Evolutionary conservation across 2,113 vertebrate genomes (phyloP), one percentile per base, ranked within the genome.

Genomic region (Gopherus evgoodei): DNA sequence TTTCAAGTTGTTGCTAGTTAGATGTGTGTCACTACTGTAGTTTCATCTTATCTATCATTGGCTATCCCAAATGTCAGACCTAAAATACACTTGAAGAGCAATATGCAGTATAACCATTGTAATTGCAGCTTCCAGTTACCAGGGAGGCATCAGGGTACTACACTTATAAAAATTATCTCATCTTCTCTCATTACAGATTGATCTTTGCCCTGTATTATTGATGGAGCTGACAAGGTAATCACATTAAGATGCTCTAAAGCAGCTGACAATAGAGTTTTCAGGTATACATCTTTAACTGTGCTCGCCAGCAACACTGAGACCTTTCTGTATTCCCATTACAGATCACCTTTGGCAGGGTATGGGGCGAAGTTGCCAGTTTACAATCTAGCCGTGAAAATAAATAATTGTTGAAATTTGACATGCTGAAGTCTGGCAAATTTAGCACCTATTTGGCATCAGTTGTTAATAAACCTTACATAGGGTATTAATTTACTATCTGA

Each of bases 361-460:
- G 42, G 83, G 47, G 75, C 57, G 31, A 90, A 95, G 69, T 0
- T 8, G 65, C 11, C 92, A 50, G 72, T 90, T 72, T 88, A 78
- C 78, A 88, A 93, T 91, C 95, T 94, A 95, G 42, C 38, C 86
- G 83, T 81, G 86, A 83, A 96, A 90, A 90, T 90, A 91, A 88
- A 95, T 91, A 90, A 59, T 3, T 38, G 83, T 50, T 95, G 53
- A 81, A 95, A 87, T 90, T 7, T 53, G 50, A 19, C 19, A 72
- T 72, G 65, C 65, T 38, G n/a, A 59, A 19, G 11, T 11, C 10
- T 86, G 80, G 49, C 38, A 59, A 25, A 84, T 90, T 52, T 84
- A 49, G 27, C 13, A 86, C 21, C 6, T 47, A 82, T 17, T 44
- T 27, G 22, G 6, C 16, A 81, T 42, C 31, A 17, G 35, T 95